These are phyloP conservation scores for Lophura nycthemera DNA, from an alignment of 2,113 vertebrate species.

Conservation along the genomic window DNA sequence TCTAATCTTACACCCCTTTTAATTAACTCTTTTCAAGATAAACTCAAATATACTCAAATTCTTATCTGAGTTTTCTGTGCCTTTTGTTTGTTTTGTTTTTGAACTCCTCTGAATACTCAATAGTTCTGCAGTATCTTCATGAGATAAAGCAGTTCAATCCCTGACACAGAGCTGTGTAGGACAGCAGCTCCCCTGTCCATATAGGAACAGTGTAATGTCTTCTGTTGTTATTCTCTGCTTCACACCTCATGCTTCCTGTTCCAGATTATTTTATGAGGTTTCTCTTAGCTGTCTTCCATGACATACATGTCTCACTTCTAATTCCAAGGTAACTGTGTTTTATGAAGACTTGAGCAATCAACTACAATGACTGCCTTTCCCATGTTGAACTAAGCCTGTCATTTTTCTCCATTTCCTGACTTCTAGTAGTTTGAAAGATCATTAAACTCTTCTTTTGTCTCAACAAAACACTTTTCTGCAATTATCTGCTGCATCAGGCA, in stretches of 20 bases:
- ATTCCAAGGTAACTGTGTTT: not conserved
- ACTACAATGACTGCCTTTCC: not conserved
- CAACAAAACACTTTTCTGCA: not conserved
- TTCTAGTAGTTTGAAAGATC: not conserved
- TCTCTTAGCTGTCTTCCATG: not conserved
- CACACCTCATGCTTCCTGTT: too few relatives aligned
- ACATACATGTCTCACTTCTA: not conserved
- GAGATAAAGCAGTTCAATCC: not conserved
- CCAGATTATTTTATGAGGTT: not conserved
- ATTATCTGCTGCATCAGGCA: not conserved
- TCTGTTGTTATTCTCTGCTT: not conserved
- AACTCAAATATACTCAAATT: not conserved
- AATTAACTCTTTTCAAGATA: not conserved
- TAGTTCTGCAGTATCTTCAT: not conserved
- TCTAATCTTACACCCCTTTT: not conserved
- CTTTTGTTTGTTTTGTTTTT: not conserved
- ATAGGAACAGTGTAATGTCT: not conserved
- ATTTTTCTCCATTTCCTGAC: not conserved
- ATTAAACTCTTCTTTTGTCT: not conserved
- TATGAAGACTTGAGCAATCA: accelerated
- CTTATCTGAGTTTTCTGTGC: accelerated
- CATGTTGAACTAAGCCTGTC: not conserved
- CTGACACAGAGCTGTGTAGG: accelerated
- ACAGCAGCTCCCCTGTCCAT: not conserved
- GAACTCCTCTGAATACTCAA: not conserved